A percentile compares a stretch with the other conserved stretches of the same genome.
Conservation (phyloP, 2,797 vertebrate species). For the Molossus molossus region DNA sequence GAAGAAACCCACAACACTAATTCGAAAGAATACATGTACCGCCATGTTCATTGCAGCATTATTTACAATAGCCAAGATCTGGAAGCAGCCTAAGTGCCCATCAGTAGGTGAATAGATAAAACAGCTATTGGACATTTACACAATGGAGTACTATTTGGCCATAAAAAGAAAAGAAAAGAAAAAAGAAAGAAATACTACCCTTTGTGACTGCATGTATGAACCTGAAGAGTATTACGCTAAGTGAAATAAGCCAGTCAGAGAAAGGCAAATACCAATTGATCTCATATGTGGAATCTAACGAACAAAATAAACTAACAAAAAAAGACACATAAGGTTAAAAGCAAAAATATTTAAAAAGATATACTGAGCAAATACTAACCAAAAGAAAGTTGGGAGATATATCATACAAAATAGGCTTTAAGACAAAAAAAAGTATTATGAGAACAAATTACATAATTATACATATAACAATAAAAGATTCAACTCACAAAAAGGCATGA, state of each 20-base stretch:
- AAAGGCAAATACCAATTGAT: not conserved
- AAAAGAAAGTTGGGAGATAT: slow-evolving; percentile 32
- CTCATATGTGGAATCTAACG: not conserved
- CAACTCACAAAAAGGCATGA: slow-evolving; percentile 15
- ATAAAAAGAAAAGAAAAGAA: not conserved
- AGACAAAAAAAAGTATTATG: not conserved
- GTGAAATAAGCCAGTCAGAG: not conserved
- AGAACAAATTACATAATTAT: slow-evolving; percentile 19
- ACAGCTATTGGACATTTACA: not conserved
- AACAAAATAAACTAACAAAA: not conserved
- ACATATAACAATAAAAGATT: not conserved
- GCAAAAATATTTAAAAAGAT: not conserved
- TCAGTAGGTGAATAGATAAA: not conserved
- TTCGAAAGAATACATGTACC: not conserved
- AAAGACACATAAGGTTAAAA: not conserved
- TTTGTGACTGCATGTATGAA: not conserved
- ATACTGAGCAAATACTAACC: not conserved
- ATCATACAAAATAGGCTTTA: slow-evolving; percentile 27
- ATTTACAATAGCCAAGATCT: not conserved
- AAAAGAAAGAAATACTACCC: not conserved
- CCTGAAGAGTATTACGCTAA: not conserved
- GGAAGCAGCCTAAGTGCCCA: not conserved
- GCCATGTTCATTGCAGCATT: not conserved
- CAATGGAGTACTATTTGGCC: not conserved
- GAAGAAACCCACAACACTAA: not conserved